phyloP scores from a whole-genome alignment of 1,140 invertebrate genomes.

The Orussus abietinus region DNA sequence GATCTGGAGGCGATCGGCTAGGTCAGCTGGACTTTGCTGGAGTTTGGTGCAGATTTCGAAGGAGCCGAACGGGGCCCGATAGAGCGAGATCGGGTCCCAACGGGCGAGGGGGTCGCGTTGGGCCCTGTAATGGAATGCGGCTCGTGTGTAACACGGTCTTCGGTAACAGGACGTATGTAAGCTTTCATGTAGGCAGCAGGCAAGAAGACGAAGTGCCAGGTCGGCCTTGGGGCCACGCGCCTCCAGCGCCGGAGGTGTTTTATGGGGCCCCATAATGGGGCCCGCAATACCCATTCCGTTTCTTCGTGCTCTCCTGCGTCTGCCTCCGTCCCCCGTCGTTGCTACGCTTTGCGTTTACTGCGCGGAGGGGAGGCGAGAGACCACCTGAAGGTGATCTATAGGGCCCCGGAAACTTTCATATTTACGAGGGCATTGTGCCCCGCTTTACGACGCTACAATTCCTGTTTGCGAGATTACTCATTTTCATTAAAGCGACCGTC shows the following conservation, averaged over 20 bases:
- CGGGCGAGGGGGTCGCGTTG: too few species aligned
- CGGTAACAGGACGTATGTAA: conserved; percentile 20
- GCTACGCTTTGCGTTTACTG: conserved; percentile 10
- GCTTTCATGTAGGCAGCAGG: conserved; percentile 19
- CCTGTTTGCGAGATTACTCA: conserved; percentile 39
- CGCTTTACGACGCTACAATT: conserved; percentile 33
- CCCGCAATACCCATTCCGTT: conserved; percentile 28
- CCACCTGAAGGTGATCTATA: neutral
- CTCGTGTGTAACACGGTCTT: conserved; percentile 24
- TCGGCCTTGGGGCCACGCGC: conserved; percentile 14
- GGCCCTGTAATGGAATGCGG: conserved; percentile 21
- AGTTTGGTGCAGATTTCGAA: too few species aligned
- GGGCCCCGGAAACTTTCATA: conserved; percentile 32
- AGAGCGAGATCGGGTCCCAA: too few species aligned
- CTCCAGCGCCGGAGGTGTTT: conserved; percentile 29
- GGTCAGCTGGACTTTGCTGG: too few species aligned
- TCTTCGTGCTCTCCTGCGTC: conserved; percentile 17
- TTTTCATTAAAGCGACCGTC: conserved; percentile 35
- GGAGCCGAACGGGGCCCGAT: too few species aligned
- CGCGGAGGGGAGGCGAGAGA: too few species aligned
- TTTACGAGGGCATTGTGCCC: conserved; percentile 30
- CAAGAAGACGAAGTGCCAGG: conserved; percentile 22
- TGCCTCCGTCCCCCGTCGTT: neutral
- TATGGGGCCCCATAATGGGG: conserved; percentile 34
- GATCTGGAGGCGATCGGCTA: too few species aligned